These are phyloP conservation scores for Netta rufina DNA, from an alignment of 2,797 vertebrate species.

Conservation along the genomic window DNA sequence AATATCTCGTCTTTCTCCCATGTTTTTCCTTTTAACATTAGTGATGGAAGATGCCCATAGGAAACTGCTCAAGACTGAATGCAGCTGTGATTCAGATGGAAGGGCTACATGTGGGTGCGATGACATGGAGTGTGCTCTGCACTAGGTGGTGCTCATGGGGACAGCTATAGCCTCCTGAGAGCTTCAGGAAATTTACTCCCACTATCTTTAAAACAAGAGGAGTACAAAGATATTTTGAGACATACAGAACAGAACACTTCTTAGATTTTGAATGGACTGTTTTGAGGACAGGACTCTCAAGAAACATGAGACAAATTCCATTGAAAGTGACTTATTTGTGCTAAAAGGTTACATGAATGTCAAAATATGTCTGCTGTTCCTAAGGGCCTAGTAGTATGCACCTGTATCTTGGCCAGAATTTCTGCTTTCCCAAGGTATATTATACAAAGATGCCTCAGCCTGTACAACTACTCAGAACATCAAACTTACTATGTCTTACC, in stretches of 20 bases:
- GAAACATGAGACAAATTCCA: neutral
- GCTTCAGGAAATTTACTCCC: neutral
- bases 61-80: neutral
- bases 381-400: neutral
- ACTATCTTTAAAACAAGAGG: neutral
- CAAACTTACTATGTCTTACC: neutral
- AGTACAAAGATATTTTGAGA: neutral
- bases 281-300: neutral
- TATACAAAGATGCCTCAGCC: neutral
- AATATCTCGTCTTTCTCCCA: neutral
- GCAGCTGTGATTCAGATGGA: constrained; percentile 39
- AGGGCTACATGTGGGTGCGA: neutral
- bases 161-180: neutral
- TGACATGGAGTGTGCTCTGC: neutral
- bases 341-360: neutral
- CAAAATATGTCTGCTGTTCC: neutral
- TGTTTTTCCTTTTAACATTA: constrained; percentile 6
- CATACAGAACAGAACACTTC: neutral
- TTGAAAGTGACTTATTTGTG: neutral
- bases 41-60: neutral
- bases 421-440: neutral
- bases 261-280: neutral
- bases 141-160: constrained; percentile 42
- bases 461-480: neutral
- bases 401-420: neutral